Evolutionary conservation across 1,140 invertebrate genomes (phyloP), one percentile per base, ranked within the genome.

Genomic region (Achatina immaculata): DNA sequence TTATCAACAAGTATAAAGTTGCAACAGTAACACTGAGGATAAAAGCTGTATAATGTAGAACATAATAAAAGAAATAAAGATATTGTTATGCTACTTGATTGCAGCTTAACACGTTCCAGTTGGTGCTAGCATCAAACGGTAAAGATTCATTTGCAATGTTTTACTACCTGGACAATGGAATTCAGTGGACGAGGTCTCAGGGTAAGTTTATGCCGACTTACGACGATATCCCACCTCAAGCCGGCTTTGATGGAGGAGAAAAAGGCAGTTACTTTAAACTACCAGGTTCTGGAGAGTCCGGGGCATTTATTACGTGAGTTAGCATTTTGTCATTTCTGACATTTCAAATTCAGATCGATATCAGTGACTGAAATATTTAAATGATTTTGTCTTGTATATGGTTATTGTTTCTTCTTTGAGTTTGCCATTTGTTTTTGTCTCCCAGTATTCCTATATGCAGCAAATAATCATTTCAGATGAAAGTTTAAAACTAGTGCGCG

Each of bases 161-260:
- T 85, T 90, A 97, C 58, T 99, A 98, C 90, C 94, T 95, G 1
- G 94, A 96, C 82, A 93, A 94, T 85, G 96, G 96, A 0, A 95
- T 99, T 55, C 94, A 97, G 88, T 99, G 97, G 97, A 94, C 97
- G 58, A 95, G 96, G 90, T 95, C 94, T 65, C 88, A 90, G 21
- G 93, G 93, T 78, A 93, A 94, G 82, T 90, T 88, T 40, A 90
- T 92, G 3, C 94, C 94, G 9, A 40, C 84, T 95, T 6, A 95
- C 95, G 1, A 72, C 11, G 96, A 98, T 88, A 96, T 96, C 0
- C 94, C 95, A 83, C 97, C 96, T n/a, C 97, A 98, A 91, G 96
- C 95, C 76, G 97, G 96, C n/a, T 95, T 99, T 84, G 94, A 97
- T 81, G 94, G 95, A 28, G 94, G 94, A 62, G 95, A 97, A 95